phyloP scores from a whole-genome alignment of 2,797 vertebrate genomes.

The Sciaenops ocellatus region DNA sequence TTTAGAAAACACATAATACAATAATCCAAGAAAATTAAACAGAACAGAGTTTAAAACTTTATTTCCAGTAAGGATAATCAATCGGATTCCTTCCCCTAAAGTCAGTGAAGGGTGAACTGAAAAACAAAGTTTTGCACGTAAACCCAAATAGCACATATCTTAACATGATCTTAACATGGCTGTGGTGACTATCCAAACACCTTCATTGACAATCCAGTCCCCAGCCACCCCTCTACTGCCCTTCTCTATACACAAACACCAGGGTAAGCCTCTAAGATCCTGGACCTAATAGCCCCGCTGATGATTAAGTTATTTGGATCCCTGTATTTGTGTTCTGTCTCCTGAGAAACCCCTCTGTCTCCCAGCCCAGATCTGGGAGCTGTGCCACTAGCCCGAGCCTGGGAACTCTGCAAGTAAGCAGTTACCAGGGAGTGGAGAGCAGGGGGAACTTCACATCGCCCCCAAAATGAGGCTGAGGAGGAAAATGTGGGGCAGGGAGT shows the following conservation, averaged over 20 bases:
- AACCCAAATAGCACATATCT: slow-evolving; percentile 28
- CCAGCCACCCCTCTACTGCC: slow-evolving; percentile 19
- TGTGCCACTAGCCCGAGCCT: slow-evolving; percentile 81
- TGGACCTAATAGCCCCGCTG: slow-evolving; percentile 69
- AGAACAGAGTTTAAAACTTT: not conserved
- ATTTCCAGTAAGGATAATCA: slow-evolving; percentile 1
- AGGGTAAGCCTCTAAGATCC: slow-evolving; percentile 58
- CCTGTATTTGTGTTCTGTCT: slow-evolving; percentile 83
- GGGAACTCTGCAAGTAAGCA: slow-evolving; percentile 78
- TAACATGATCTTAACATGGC: slow-evolving; percentile 38
- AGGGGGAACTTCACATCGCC: slow-evolving; percentile 49
- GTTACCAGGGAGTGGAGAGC: slow-evolving; percentile 77
- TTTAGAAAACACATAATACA: not conserved
- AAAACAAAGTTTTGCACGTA: slow-evolving; percentile 37
- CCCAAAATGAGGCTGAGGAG: slow-evolving; percentile 34
- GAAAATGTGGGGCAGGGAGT: slow-evolving; percentile 39
- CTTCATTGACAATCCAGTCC: slow-evolving; percentile 50
- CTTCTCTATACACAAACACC: slow-evolving; percentile 59
- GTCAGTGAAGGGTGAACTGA: slow-evolving; percentile 19
- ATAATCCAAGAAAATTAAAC: too few species aligned
- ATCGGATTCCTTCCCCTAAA: slow-evolving; percentile 23
- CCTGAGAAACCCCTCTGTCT: slow-evolving; percentile 83
- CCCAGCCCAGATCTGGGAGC: slow-evolving; percentile 80
- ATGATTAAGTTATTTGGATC: slow-evolving; percentile 83
- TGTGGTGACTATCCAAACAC: slow-evolving; percentile 47